These are phyloP conservation scores for Argya squamiceps DNA, from an alignment of 2,797 vertebrate genomes.

Conservation along the genomic window DNA sequence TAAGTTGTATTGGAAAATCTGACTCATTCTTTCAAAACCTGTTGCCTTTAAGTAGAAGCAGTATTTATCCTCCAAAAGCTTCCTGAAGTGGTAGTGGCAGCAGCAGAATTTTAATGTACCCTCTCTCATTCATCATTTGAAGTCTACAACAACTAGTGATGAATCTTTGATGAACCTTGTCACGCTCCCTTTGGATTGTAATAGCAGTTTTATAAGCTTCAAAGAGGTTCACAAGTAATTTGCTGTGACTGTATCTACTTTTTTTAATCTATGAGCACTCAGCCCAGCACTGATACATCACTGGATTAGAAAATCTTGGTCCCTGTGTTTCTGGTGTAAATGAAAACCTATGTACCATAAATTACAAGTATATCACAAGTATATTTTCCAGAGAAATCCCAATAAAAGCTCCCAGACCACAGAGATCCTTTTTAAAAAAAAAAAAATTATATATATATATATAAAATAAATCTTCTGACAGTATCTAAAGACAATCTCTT, in stretches of 20 bases:
- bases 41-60: not conserved
- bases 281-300: not conserved
- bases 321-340: not conserved
- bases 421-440: not conserved
- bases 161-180: constrained; percentile 47
- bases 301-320: not conserved
- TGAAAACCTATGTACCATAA: not conserved
- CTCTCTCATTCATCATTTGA: constrained; percentile 25
- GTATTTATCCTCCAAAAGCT: not conserved
- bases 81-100: not conserved
- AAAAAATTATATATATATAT: not conserved
- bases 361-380: not conserved
- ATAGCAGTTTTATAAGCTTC: not conserved
- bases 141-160: not conserved
- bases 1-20: not conserved
- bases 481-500: not conserved
- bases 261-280: not conserved
- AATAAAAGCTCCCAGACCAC: not conserved
- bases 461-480: not conserved
- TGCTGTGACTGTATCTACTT: not conserved
- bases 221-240: not conserved
- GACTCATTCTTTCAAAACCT: constrained; percentile 6
- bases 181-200: not conserved
- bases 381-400: not conserved
- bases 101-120: constrained; percentile 24